A percentile compares a stretch with the other conserved stretches of the same genome.
Conservation (phyloP, 2,113 vertebrate genomes). For the Pomatostomus ruficeps region DNA sequence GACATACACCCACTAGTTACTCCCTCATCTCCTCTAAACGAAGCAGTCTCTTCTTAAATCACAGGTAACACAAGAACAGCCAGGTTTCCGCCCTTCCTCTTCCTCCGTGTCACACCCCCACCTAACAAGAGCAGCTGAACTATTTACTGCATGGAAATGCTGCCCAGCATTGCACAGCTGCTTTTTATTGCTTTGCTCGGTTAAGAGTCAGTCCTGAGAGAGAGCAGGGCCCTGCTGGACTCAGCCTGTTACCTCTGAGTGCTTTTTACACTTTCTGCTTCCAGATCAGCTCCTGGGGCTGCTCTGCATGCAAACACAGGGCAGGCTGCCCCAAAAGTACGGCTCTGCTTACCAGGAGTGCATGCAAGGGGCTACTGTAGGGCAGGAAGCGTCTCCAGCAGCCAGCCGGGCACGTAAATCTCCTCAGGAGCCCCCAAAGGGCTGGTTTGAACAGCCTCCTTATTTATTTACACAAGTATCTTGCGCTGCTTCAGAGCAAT, state of each 20-base stretch:
- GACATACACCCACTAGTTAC: conserved; percentile 7
- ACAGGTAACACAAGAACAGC: conserved; percentile 5
- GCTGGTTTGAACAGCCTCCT: background rate
- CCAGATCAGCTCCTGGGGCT: background rate
- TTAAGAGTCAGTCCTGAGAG: background rate
- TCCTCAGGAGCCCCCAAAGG: background rate
- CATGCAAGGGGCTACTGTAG: background rate
- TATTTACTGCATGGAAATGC: background rate
- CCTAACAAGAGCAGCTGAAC: background rate
- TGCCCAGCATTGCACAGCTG: background rate
- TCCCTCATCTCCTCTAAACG: background rate
- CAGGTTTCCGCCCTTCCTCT: conserved; percentile 29
- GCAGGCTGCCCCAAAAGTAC: background rate
- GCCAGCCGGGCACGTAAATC: background rate
- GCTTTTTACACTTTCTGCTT: background rate
- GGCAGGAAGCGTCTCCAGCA: background rate
- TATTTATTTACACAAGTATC: background rate
- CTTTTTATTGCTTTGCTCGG: background rate
- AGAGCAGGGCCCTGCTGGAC: background rate
- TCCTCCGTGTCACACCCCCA: background rate
- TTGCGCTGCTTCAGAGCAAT: background rate
- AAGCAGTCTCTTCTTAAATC: background rate
- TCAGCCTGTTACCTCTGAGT: background rate
- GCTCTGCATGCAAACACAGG: background rate
- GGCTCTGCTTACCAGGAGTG: background rate